These are phyloP conservation scores for Periophthalmus modestus DNA, from an alignment of 2,113 vertebrate genomes.

Conservation along the genomic window DNA sequence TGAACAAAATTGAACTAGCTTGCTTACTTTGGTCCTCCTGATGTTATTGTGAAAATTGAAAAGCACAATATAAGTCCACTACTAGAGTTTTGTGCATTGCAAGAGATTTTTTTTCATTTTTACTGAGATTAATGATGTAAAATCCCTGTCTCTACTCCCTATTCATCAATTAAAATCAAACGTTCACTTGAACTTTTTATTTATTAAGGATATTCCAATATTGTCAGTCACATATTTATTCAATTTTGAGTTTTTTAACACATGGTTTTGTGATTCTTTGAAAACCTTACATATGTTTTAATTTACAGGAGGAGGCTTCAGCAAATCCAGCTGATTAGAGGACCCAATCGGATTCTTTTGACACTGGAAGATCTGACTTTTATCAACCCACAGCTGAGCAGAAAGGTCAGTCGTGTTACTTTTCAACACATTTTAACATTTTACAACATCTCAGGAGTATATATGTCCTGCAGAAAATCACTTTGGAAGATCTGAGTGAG, in stretches of 20 bases:
- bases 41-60: no score
- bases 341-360: constrained; percentile 85
- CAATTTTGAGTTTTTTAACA: neutral
- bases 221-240: neutral
- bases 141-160: no score
- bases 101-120: no score
- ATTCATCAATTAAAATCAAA: neutral
- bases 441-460: neutral
- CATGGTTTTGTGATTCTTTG: neutral
- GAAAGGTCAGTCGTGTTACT: constrained; percentile 72
- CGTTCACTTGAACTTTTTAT: neutral
- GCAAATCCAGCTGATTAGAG: constrained; percentile 86
- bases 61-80: no score
- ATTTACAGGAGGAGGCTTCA: constrained; percentile 79
- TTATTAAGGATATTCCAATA: neutral
- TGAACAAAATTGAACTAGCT: no score
- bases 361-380: constrained; percentile 87
- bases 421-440: neutral
- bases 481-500: constrained; percentile 80
- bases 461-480: constrained; percentile 76
- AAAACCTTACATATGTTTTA: constrained; percentile 9
- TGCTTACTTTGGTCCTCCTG: no score
- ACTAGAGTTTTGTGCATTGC: no score
- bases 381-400: constrained; percentile 86
- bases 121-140: no score